A percentile compares a stretch with the other conserved stretches of the same genome.
These are phyloP conservation scores for Drosophila prostipennis DNA, from an alignment of 2,888 invertebrate genomes.

Conservation along the genomic window DNA sequence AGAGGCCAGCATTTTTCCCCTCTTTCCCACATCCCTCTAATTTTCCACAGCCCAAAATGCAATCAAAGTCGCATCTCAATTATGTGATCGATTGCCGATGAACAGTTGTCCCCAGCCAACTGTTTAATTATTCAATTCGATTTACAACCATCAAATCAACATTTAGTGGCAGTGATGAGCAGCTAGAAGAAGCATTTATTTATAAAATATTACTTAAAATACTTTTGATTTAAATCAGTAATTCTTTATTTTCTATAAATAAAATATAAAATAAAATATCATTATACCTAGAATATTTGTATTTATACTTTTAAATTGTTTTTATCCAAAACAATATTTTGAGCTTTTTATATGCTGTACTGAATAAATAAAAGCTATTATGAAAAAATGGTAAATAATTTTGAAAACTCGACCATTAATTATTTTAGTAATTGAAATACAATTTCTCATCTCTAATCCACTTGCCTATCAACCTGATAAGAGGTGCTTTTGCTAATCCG, in stretches of 20 bases:
- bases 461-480: neutral
- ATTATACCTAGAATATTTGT: no score
- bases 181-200: neutral
- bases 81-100: constrained; percentile 32
- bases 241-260: no score
- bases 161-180: constrained; percentile 8
- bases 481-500: constrained; percentile 44
- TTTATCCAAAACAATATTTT: no score
- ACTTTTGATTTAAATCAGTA: no score
- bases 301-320: no score
- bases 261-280: no score
- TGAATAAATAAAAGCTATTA: no score
- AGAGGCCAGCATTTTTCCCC: constrained; percentile 3
- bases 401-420: no score
- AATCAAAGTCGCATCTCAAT: constrained; percentile 40
- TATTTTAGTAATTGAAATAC: no score
- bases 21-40: neutral
- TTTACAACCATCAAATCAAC: constrained; percentile 22
- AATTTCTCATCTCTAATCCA: neutral
- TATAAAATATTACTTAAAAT: no score
- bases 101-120: constrained; percentile 10
- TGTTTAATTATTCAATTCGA: constrained; percentile 35
- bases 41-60: constrained; percentile 6
- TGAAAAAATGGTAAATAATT: neutral
- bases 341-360: no score